Base-by-base conservation (phyloP, 2,888 invertebrate species). In the Chrysina gloriosa region DNA sequence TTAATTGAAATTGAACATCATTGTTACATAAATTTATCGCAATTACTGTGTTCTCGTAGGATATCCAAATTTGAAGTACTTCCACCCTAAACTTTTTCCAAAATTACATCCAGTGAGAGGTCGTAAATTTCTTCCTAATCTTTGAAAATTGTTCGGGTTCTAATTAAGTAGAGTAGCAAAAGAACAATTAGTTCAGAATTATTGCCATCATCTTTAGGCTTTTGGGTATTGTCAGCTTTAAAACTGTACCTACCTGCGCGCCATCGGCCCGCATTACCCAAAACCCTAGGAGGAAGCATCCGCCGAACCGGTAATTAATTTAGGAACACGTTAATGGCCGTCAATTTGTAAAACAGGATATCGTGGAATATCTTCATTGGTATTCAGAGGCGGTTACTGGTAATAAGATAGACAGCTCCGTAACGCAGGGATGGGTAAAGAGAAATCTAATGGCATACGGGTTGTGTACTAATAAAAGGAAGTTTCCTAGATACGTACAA, bases 261-360 rank as follows among this genome's bases (percentile, higher is more conserved):
- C 23, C 56, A 36, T 56, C 56, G 56, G 36, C 39, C 56, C 39
- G 56, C 3, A 21, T 21, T 39, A 5, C 36, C 11, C 56, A 9
- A 56, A 56, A 23, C 16, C 39, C 39, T 39, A 23, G 39, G 56
- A 56, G 23, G 36, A 36, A 56, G 36, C 25, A 21, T 39, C n/a
- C 56, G 11, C 16, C 56, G 36, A 36, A 23, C 36, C 19, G 56
- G 56, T 56, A 56, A 56, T 56, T 56, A 56, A 56, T 56, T 56
- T 39, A 56, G 56, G 39, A 39, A 14, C 23, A 23, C 23, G 36
- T 39, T 56, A 56, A 56, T 56, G 56, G 56, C 23, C 56, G 56
- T 56, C 56, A 56, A 56, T 56, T 56, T 56, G 56, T 56, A 56
- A 56, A 56, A 36, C 56, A 56, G 56, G 39, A 56, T 56, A 39